Percentiles rank a stretch among this genome's conserved stretches.
Conservation (phyloP, 2,888 invertebrate species). For the Nematopogon swammerdamellus region DNA sequence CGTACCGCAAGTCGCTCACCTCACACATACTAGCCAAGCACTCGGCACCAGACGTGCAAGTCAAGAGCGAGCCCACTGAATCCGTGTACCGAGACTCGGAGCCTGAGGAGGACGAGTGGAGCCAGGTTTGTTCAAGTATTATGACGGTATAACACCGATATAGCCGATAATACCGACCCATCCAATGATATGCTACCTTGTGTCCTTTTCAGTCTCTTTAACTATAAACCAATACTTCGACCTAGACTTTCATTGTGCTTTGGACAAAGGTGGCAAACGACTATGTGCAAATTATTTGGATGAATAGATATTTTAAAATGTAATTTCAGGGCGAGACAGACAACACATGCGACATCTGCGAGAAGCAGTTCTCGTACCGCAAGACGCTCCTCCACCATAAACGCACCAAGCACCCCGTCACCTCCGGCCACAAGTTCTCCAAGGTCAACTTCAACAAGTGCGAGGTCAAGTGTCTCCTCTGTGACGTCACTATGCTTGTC, state of each 20-base stretch:
- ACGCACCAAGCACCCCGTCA: conserved; percentile 41
- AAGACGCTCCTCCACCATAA: conserved; percentile 39
- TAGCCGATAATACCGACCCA: no score
- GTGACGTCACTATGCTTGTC: conserved; percentile 45
- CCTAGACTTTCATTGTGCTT: no score
- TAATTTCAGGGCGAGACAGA: conserved; percentile 26
- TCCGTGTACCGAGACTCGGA: conserved; percentile 23
- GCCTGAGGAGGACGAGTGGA: conserved; percentile 29
- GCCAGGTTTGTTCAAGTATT: no score
- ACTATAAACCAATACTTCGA: no score
- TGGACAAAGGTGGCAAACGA: conserved; percentile 23
- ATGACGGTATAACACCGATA: no score
- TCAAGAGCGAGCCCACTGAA: no score
- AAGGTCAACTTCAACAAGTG: conserved; percentile 42
- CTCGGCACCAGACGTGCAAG: no score
- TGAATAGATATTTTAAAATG: no score
- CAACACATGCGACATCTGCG: conserved; percentile 47
- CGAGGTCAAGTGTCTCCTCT: conserved; percentile 39
- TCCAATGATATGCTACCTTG: no score
- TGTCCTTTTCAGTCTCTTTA: no score
- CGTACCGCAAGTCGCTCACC: conserved; percentile 32
- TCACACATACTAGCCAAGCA: conserved; percentile 17
- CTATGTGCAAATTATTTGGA: no score
- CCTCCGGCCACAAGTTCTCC: conserved; percentile 38
- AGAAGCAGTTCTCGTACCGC: conserved; percentile 45